Percentiles rank a stretch among this genome's conserved stretches.
Evolutionary conservation across 1,140 invertebrate species (phyloP).

Genomic region (Medauroidea extradentata): DNA sequence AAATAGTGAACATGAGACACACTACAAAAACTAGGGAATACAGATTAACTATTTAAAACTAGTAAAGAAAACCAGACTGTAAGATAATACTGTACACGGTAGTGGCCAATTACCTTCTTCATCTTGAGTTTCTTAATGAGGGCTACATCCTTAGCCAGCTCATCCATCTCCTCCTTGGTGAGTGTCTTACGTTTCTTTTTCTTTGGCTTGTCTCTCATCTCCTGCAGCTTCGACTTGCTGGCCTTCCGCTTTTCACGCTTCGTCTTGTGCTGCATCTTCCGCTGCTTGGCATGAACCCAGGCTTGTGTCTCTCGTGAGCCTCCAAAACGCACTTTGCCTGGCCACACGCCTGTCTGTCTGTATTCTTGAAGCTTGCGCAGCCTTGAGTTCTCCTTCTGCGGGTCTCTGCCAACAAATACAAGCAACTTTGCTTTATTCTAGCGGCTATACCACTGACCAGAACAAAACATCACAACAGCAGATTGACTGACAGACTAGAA

Average conservation of each 20-base stretch:
- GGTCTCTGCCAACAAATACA: conserved; percentile 48
- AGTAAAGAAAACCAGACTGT: no score
- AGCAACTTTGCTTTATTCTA: no score
- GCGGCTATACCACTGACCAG: no score
- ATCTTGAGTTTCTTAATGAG: conserved; percentile 87
- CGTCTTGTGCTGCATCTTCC: conserved; percentile 61
- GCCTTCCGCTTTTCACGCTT: conserved; percentile 56
- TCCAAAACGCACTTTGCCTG: conserved; percentile 48
- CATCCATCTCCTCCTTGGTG: conserved; percentile 74
- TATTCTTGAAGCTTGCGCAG: conserved; percentile 67
- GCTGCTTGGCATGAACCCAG: conserved; percentile 78
- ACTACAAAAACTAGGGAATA: no score
- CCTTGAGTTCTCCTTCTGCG: conserved; percentile 68
- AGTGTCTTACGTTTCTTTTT: conserved; percentile 47
- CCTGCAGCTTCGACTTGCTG: conserved; percentile 49
- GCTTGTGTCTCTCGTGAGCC: conserved; percentile 51
- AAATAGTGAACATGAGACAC: no score
- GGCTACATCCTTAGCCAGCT: conserved; percentile 75
- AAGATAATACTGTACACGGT: no score
- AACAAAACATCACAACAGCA: not conserved
- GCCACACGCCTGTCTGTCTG: conserved; percentile 73
- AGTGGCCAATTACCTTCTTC: conserved; percentile 70
- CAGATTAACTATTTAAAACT: no score
- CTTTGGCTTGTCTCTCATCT: conserved; percentile 28
- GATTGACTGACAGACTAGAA: no score